Conservation (phyloP, 2,797 vertebrate species). For the Psittacula derbiana region DNA sequence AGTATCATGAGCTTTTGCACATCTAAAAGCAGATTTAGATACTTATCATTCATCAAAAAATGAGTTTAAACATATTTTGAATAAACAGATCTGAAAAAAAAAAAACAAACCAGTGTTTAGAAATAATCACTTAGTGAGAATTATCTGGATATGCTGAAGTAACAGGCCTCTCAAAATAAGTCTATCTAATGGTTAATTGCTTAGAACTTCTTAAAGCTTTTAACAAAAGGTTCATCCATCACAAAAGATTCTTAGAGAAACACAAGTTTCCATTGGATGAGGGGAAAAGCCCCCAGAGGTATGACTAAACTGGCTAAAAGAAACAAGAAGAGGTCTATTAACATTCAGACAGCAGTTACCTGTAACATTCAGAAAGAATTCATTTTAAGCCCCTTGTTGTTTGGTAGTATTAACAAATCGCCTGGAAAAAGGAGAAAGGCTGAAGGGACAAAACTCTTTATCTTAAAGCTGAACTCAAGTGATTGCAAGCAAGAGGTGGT, state of each 20-base stretch:
- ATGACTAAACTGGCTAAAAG: not conserved
- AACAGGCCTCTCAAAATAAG: slow-evolving; percentile 10
- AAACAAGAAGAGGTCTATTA: not conserved
- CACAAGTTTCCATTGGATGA: not conserved
- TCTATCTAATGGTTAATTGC: not conserved
- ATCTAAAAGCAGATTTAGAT: not conserved
- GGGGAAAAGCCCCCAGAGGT: not conserved
- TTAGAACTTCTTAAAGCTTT: not conserved
- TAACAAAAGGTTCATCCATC: slow-evolving; percentile 3
- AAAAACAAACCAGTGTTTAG: not conserved
- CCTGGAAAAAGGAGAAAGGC: not conserved
- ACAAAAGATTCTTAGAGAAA: slow-evolving; percentile 20
- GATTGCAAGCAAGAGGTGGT: accelerated
- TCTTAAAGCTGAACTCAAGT: not conserved
- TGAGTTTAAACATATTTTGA: not conserved
- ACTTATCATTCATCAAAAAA: not conserved
- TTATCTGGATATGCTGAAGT: slow-evolving; percentile 14
- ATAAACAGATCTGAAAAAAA: not conserved
- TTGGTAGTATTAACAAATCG: not conserved
- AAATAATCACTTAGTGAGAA: not conserved
- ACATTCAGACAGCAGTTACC: not conserved
- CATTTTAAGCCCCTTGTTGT: not conserved
- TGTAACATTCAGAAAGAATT: not conserved
- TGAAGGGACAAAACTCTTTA: not conserved
- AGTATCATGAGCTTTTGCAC: not conserved